Evolutionary conservation across 1,140 invertebrate genomes (phyloP).

Genomic region (Sweltsa coloradensis): DNA sequence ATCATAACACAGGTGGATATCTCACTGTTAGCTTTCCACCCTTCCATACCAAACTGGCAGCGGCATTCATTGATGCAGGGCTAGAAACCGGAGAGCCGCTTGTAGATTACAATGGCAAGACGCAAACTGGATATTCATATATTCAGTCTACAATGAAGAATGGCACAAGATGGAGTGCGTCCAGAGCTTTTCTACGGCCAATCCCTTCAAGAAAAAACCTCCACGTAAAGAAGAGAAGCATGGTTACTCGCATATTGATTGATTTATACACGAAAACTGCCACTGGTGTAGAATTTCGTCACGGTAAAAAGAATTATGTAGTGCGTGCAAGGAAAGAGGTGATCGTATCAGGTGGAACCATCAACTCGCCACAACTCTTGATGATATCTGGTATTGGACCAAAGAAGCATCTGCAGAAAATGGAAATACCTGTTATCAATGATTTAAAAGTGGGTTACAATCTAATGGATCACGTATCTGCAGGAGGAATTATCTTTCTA

Average conservation of each 20-base stretch:
- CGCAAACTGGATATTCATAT: not conserved
- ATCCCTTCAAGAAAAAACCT: constrained; percentile 35
- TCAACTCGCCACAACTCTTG: constrained; percentile 68
- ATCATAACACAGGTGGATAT: constrained; percentile 64
- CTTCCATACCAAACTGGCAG: constrained; percentile 68
- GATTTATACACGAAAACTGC: constrained; percentile 12
- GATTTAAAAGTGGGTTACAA: constrained; percentile 42
- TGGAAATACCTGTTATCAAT: constrained; percentile 59
- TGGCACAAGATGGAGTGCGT: constrained; percentile 54
- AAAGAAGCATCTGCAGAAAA: constrained; percentile 55
- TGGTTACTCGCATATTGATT: constrained; percentile 21
- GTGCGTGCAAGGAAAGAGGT: constrained; percentile 18
- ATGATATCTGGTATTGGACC: constrained; percentile 68
- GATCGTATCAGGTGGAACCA: constrained; percentile 29
- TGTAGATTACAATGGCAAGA: not conserved
- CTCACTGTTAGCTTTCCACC: constrained; percentile 73
- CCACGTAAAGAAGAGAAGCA: constrained; percentile 3
- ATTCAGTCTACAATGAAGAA: constrained; percentile 50
- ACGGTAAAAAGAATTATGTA: constrained; percentile 18
- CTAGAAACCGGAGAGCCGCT: constrained; percentile 56
- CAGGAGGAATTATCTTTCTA: constrained; percentile 52
- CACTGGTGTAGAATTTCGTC: constrained; percentile 8
- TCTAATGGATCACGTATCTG: constrained; percentile 50
- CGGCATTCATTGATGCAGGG: constrained; percentile 82
- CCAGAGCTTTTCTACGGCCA: constrained; percentile 52